Evolutionary conservation across 2,113 vertebrate genomes (phyloP).

Genomic region (Vireo altiloquus): DNA sequence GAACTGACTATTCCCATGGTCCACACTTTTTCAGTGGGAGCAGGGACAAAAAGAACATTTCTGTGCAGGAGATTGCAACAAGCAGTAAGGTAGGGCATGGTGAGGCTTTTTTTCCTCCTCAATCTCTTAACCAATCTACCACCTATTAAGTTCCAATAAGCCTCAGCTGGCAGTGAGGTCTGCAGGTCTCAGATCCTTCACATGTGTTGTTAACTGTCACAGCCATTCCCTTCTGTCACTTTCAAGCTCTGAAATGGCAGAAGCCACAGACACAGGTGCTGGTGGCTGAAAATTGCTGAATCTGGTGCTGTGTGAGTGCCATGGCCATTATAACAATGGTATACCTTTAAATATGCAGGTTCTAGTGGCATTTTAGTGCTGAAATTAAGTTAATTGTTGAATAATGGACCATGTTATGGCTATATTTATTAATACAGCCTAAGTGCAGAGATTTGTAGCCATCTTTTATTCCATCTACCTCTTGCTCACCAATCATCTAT

Average conservation of each 20-base stretch:
- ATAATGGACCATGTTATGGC: background rate
- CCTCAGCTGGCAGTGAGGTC: background rate
- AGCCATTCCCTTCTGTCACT: background rate
- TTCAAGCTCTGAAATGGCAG: background rate
- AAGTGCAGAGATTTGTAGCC: background rate
- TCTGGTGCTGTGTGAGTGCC: background rate
- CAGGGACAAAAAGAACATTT: background rate
- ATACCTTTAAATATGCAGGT: background rate
- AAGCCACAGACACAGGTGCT: background rate
- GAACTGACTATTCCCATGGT: background rate
- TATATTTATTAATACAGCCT: slow-evolving; percentile 1
- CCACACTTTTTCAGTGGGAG: background rate
- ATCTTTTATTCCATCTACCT: background rate
- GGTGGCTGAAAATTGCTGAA: background rate
- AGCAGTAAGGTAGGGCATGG: rapidly evolving
- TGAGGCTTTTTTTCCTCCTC: background rate
- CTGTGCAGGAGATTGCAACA: background rate
- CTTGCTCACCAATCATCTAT: background rate
- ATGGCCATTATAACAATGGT: background rate
- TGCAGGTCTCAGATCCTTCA: background rate
- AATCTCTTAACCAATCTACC: background rate
- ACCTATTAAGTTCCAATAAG: background rate
- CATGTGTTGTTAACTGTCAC: background rate
- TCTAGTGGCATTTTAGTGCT: background rate
- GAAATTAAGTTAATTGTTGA: background rate